These are phyloP conservation scores for Drosophila insularis DNA, from an alignment of 1,140 invertebrate species.

Conservation along the genomic window DNA sequence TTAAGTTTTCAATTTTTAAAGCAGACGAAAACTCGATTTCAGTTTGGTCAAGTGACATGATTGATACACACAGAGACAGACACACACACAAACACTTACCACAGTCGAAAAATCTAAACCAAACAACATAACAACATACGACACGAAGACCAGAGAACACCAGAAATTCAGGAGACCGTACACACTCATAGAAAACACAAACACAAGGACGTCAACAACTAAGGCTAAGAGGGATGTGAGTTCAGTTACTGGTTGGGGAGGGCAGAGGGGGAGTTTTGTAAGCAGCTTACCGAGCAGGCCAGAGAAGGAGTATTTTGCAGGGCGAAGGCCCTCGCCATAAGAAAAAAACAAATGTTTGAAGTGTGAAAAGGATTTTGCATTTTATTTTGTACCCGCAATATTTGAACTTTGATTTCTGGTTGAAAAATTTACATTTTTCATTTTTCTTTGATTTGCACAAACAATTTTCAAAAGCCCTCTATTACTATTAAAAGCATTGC, in stretches of 20 bases:
- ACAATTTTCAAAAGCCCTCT: neutral
- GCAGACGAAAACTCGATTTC: conserved; percentile 67
- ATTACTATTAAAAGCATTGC: neutral
- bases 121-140: conserved; percentile 8
- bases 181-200: neutral
- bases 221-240: neutral
- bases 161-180: neutral
- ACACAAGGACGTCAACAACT: neutral
- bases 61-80: conserved; percentile 50
- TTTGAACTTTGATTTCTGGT: neutral
- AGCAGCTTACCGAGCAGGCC: neutral
- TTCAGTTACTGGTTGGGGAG: neutral
- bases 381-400: neutral
- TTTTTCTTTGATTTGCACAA: conserved; percentile 1
- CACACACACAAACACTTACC: conserved; percentile 19
- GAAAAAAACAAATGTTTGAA: neutral
- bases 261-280: neutral
- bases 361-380: conserved; percentile 8
- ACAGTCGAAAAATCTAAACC: neutral
- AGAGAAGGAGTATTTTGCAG: neutral
- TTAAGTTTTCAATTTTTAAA: conserved; percentile 36
- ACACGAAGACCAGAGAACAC: conserved; percentile 1
- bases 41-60: conserved; percentile 76
- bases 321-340: neutral
- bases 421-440: neutral